Percentiles rank a stretch among this genome's conserved stretches.
phyloP scores from a whole-genome alignment of 2,797 vertebrate species.

The Clarias platycephalus region DNA sequence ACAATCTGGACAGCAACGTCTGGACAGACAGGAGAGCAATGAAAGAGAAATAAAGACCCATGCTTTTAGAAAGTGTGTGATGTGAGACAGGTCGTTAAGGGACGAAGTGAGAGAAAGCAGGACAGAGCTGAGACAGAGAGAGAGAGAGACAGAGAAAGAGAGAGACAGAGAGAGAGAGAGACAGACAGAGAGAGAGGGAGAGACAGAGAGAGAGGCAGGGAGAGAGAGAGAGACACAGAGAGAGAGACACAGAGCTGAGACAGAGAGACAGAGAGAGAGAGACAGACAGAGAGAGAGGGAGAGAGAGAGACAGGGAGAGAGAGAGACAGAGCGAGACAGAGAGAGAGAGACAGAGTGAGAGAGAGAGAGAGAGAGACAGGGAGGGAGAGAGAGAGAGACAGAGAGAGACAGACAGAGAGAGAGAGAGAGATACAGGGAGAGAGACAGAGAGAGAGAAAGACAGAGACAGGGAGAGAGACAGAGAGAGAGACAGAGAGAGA shows the following conservation, averaged over 20 bases:
- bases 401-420: background rate
- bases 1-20: too few relatives aligned
- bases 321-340: background rate
- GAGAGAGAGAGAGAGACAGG: background rate
- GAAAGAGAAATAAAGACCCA: too few relatives aligned
- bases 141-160: background rate
- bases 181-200: background rate
- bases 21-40: too few relatives aligned
- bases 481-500: background rate
- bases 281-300: background rate
- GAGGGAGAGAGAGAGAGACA: background rate
- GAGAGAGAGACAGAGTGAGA: background rate
- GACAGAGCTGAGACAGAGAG: background rate
- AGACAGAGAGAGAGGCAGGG: background rate
- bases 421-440: background rate
- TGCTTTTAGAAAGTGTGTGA: too few relatives aligned
- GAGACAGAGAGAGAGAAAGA: background rate
- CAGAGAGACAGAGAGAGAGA: background rate
- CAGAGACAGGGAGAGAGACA: background rate
- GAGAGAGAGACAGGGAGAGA: background rate
- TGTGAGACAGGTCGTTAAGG: background rate
- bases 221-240: background rate
- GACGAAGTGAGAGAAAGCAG: background rate
- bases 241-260: background rate
- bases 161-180: background rate